A percentile compares a stretch with the other conserved stretches of the same genome.
phyloP scores from a whole-genome alignment of 2,113 vertebrate species.

The Phalacrocorax pelagicus region DNA sequence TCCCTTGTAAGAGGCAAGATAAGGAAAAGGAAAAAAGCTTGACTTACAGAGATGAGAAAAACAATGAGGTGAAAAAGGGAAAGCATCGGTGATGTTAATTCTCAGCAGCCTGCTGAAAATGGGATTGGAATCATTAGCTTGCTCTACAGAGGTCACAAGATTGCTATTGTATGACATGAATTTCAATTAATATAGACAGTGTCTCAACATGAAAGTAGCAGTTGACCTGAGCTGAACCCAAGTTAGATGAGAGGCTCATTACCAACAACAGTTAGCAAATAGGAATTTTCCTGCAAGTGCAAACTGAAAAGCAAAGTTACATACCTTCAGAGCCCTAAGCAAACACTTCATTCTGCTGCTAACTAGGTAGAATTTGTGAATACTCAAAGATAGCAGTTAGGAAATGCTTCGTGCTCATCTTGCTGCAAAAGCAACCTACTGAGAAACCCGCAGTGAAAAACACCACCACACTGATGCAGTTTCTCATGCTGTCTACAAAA shows the following conservation, averaged over 20 bases:
- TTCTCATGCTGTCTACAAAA: background rate
- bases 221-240: slow-evolving; percentile 40
- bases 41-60: background rate
- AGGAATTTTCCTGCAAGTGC: background rate
- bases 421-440: background rate
- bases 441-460: background rate
- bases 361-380: background rate
- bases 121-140: background rate
- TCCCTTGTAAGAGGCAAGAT: background rate
- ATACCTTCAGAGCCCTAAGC: background rate
- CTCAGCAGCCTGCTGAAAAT: background rate
- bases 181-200: slow-evolving; percentile 25
- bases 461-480: background rate
- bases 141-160: background rate
- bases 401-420: background rate
- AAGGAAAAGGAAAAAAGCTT: background rate
- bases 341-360: background rate
- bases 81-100: background rate
- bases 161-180: slow-evolving; percentile 7
- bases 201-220: background rate
- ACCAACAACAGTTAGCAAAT: background rate
- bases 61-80: background rate
- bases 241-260: background rate
- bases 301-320: background rate
- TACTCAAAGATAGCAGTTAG: background rate